Conservation (phyloP, 2,113 vertebrate species). For the Aegithalos caudatus region DNA sequence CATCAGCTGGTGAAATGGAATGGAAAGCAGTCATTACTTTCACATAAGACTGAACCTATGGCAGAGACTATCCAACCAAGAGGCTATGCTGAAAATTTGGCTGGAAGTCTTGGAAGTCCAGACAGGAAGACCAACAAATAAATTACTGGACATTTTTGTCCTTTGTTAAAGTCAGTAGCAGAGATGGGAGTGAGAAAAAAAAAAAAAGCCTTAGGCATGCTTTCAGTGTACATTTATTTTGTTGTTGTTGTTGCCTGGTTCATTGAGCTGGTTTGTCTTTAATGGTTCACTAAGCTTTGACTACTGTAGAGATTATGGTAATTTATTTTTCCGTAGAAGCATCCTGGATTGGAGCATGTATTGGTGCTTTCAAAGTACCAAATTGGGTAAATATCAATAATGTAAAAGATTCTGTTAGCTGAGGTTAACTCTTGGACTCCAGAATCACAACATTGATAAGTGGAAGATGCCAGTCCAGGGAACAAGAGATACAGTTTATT, state of each 20-base stretch:
- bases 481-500: not conserved
- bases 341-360: not conserved
- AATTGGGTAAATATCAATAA: not conserved
- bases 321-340: not conserved
- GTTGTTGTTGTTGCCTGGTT: not conserved
- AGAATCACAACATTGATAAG: not conserved
- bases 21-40: not conserved
- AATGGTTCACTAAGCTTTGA: conserved; percentile 3
- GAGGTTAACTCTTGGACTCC: not conserved
- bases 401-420: not conserved
- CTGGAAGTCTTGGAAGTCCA: not conserved
- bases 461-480: not conserved
- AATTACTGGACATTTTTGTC: not conserved
- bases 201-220: not conserved
- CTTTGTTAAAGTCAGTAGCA: not conserved
- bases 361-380: not conserved
- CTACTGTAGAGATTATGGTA: not conserved
- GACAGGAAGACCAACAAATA: not conserved
- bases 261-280: conserved; percentile 17
- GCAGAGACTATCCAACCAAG: not conserved
- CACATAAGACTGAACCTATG: not conserved
- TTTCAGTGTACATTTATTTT: conserved; percentile 34
- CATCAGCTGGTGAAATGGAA: not conserved
- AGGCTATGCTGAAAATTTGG: not conserved
- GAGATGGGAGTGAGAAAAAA: not conserved